phyloP scores from a whole-genome alignment of 2,888 invertebrate genomes.

The Papilio protenor region DNA sequence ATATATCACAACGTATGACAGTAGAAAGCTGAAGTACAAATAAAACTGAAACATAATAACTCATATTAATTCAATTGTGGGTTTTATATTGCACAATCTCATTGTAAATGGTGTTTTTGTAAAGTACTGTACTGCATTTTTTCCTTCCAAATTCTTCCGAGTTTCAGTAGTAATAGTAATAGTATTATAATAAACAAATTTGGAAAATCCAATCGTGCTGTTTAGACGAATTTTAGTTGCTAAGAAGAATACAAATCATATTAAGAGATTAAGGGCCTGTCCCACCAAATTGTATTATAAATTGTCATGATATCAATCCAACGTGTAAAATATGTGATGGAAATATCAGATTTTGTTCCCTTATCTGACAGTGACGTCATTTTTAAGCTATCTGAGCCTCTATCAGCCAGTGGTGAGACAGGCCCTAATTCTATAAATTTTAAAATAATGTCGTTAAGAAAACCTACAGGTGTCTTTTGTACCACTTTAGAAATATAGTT shows the following conservation, averaged over 20 bases:
- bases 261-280: no score
- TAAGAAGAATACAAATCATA: background rate
- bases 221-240: background rate
- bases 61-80: background rate
- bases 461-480: background rate
- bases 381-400: no score
- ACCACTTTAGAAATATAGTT: background rate
- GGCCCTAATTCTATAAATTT: no score
- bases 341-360: no score
- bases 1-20: background rate
- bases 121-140: background rate
- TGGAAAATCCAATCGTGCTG: background rate
- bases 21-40: constrained; percentile 9
- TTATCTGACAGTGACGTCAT: no score
- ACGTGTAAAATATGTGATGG: no score
- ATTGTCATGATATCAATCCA: no score
- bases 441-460: background rate
- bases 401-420: no score
- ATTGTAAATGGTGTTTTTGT: background rate
- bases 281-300: no score
- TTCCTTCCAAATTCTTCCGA: background rate
- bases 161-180: no score
- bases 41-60: background rate
- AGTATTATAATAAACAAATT: no score
- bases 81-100: background rate